phyloP scores from a whole-genome alignment of 1,140 invertebrate species.

The Uloborus diversus region DNA sequence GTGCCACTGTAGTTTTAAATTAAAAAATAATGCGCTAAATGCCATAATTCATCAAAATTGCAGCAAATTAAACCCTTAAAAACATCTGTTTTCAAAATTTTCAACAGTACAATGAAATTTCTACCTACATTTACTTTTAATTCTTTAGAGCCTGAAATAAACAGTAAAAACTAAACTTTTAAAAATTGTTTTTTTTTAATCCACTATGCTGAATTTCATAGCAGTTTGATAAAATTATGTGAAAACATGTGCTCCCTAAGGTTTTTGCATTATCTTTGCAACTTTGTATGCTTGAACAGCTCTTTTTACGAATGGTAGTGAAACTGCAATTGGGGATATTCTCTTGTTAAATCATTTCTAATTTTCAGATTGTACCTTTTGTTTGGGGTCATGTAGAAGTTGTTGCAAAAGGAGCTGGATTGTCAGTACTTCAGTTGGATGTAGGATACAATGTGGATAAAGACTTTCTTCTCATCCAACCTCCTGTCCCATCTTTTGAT shows the following conservation, averaged over 20 bases:
- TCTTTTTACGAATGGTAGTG: too few species aligned
- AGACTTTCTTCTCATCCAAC: conserved; percentile 67
- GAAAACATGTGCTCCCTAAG: too few species aligned
- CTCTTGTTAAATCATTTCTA: too few species aligned
- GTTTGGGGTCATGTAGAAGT: conserved; percentile 72
- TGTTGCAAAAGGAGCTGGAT: conserved; percentile 70
- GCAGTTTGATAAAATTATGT: too few species aligned
- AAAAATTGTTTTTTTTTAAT: background rate
- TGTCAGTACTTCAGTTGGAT: conserved; percentile 71
- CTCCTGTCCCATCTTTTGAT: conserved; percentile 68
- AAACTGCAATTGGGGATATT: too few species aligned
- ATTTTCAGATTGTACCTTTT: conserved; percentile 65
- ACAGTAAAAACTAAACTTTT: background rate
- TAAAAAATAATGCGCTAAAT: background rate
- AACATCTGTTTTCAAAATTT: background rate
- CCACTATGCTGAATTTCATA: too few species aligned
- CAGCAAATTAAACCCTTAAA: background rate
- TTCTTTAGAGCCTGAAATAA: background rate
- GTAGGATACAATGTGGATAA: conserved; percentile 71
- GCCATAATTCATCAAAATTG: background rate
- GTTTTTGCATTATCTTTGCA: conserved; percentile 58
- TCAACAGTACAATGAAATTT: background rate
- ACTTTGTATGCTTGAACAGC: too few species aligned
- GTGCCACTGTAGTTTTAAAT: background rate
- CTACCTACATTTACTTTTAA: background rate